Percentiles rank a stretch among this genome's conserved stretches.
These are phyloP conservation scores for Melieria picta DNA, from an alignment of 2,888 invertebrate species.

Conservation along the genomic window DNA sequence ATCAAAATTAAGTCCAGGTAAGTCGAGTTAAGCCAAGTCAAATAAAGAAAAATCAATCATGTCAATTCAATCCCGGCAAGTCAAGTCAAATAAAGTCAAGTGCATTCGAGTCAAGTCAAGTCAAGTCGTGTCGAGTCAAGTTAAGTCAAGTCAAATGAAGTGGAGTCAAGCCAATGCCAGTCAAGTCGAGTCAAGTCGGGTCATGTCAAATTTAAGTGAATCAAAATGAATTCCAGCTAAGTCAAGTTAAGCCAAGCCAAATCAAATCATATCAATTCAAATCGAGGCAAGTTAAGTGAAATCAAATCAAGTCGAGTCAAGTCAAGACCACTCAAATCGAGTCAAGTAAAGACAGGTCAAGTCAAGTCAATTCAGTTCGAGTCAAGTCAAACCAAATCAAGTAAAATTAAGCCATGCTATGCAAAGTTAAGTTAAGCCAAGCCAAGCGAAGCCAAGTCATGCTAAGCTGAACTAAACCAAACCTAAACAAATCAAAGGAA, in stretches of 20 bases:
- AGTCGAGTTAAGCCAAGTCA: no score
- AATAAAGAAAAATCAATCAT: no score
- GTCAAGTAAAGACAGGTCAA: slow-evolving; percentile 3
- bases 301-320: neutral
- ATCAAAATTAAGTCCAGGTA: no score
- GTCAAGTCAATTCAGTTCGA: neutral
- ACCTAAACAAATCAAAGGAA: no score
- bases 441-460: neutral
- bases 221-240: neutral
- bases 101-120: rapidly evolving
- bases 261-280: neutral
- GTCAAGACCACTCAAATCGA: no score
- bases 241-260: neutral
- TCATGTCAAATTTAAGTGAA: neutral
- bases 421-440: slow-evolving; percentile 7
- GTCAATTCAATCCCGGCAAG: neutral
- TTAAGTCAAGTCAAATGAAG: neutral
- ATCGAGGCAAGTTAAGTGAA: slow-evolving; percentile 13
- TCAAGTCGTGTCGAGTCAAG: neutral
- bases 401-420: neutral
- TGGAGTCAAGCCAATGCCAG: neutral
- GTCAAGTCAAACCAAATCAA: neutral
- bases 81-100: neutral
- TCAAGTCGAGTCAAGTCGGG: neutral
- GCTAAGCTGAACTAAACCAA: no score